Evolutionary conservation across 2,888 invertebrate species (phyloP).

Genomic region (Neoitamus cyanurus): DNA sequence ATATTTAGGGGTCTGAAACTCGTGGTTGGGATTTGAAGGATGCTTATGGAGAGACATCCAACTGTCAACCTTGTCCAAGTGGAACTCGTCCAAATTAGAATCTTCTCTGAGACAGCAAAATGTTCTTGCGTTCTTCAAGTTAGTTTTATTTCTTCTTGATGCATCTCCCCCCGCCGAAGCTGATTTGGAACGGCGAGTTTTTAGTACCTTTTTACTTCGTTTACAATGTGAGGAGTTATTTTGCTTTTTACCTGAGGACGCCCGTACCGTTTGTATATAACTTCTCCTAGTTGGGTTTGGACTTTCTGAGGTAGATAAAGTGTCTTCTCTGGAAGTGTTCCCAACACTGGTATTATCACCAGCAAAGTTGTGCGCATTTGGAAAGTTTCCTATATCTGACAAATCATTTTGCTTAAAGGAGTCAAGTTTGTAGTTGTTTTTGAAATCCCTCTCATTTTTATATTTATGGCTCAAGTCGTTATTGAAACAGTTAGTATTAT

Average conservation of each 20-base stretch:
- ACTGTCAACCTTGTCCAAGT: constrained; percentile 66
- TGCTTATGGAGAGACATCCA: constrained; percentile 65
- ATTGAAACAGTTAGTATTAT: background rate
- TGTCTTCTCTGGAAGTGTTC: background rate
- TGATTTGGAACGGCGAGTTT: constrained; percentile 52
- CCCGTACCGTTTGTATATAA: constrained; percentile 61
- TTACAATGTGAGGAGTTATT: constrained; percentile 56
- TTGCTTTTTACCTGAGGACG: constrained; percentile 60
- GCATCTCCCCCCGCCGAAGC: constrained; percentile 43
- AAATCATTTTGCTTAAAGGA: constrained; percentile 29
- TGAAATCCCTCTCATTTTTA: background rate
- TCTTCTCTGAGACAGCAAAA: constrained; percentile 59
- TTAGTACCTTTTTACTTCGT: constrained; percentile 18
- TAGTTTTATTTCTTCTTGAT: constrained; percentile 6
- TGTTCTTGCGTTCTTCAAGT: constrained; percentile 55
- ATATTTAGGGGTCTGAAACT: background rate
- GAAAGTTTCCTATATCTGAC: background rate
- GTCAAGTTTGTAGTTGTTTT: background rate
- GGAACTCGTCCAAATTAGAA: constrained; percentile 63
- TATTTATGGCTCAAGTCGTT: background rate
- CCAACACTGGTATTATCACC: background rate
- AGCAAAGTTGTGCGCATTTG: background rate
- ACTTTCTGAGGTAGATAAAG: background rate
- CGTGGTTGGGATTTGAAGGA: background rate
- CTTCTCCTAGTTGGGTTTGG: constrained; percentile 61